Conservation (phyloP, 2,888 invertebrate species). For the Spodoptera exigua region DNA sequence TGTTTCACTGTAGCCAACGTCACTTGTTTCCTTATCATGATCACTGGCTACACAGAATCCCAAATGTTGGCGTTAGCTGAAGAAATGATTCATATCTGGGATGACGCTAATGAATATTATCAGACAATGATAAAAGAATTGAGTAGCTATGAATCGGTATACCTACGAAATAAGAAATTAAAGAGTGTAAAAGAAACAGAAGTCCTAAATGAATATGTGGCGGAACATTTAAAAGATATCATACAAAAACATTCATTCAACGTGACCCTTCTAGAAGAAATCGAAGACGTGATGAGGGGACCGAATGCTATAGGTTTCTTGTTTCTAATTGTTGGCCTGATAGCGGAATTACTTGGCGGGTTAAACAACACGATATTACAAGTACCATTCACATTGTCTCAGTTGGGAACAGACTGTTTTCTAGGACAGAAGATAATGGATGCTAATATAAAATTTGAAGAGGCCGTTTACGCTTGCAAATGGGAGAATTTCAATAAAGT, state of each 20-base stretch:
- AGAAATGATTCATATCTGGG: slow-evolving; percentile 68
- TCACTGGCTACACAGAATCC: slow-evolving; percentile 72
- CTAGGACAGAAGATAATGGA: slow-evolving; percentile 68
- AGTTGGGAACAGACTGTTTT: slow-evolving; percentile 67
- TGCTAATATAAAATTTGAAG: slow-evolving; percentile 60
- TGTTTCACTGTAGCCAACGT: slow-evolving; percentile 66
- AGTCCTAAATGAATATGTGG: slow-evolving; percentile 64
- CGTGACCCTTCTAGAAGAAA: slow-evolving; percentile 58
- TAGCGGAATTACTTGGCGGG: slow-evolving; percentile 73
- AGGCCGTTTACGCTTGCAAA: slow-evolving; percentile 65
- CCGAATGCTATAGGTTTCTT: slow-evolving; percentile 71
- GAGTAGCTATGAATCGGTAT: slow-evolving; percentile 1
- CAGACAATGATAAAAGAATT: slow-evolving; percentile 17
- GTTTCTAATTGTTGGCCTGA: slow-evolving; percentile 65
- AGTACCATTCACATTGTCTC: slow-evolving; percentile 69
- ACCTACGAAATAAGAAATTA: slow-evolving; percentile 11
- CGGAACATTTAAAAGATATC: slow-evolving; percentile 59
- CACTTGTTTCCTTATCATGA: slow-evolving; percentile 66
- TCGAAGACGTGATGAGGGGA: slow-evolving; percentile 66
- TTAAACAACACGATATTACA: slow-evolving; percentile 72
- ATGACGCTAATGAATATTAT: slow-evolving; percentile 59
- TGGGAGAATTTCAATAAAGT: slow-evolving; percentile 67
- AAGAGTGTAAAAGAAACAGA: slow-evolving; percentile 33
- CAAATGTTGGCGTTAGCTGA: slow-evolving; percentile 71
- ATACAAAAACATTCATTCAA: slow-evolving; percentile 65